phyloP scores from a whole-genome alignment of 30 jellyfish, hydroid and myxozoan species.

The Chrysaora quinquecirrha region DNA sequence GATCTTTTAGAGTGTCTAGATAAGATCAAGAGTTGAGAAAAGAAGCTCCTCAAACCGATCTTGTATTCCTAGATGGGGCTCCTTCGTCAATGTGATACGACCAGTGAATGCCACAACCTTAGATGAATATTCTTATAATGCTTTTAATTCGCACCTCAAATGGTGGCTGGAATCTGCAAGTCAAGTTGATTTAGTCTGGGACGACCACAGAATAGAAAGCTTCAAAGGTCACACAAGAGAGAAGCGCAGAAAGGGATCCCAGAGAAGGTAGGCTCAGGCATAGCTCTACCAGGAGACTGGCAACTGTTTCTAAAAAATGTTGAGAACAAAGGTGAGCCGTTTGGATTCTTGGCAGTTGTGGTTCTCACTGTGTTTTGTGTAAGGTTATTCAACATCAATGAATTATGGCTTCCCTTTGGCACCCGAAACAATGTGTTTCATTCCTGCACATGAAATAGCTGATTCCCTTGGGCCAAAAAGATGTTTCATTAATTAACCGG shows the following conservation, averaged over 20 bases:
- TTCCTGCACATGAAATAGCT: constrained; percentile 43
- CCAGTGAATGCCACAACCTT: constrained; percentile 38
- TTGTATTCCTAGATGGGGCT: constrained; percentile 37
- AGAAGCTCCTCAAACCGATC: constrained; percentile 21
- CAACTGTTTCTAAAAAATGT: constrained; percentile 36
- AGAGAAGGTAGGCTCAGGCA: constrained; percentile 12
- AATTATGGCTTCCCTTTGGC: constrained; percentile 48
- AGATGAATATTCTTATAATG: constrained; percentile 39
- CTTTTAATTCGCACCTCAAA: constrained; percentile 11
- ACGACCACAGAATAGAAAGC: constrained; percentile 37
- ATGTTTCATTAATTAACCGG: constrained; percentile 50
- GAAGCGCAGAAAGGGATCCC: constrained; percentile 38
- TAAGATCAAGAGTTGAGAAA: constrained; percentile 9
- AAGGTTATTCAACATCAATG: constrained; percentile 4
- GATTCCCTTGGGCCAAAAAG: constrained; percentile 27
- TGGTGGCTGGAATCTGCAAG: constrained; percentile 34
- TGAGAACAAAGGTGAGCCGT: constrained; percentile 43
- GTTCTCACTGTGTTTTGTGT: constrained; percentile 44
- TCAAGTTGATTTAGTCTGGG: constrained; percentile 47
- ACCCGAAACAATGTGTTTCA: too few species aligned
- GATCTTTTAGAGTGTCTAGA: constrained; percentile 36
- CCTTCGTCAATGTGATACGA: constrained; percentile 25
- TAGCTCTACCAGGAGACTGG: constrained; percentile 43
- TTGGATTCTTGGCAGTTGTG: constrained; percentile 42
- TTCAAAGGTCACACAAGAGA: constrained; percentile 59